Conservation (phyloP, 1,140 invertebrate species). For the Aleiodes sp. region DNA sequence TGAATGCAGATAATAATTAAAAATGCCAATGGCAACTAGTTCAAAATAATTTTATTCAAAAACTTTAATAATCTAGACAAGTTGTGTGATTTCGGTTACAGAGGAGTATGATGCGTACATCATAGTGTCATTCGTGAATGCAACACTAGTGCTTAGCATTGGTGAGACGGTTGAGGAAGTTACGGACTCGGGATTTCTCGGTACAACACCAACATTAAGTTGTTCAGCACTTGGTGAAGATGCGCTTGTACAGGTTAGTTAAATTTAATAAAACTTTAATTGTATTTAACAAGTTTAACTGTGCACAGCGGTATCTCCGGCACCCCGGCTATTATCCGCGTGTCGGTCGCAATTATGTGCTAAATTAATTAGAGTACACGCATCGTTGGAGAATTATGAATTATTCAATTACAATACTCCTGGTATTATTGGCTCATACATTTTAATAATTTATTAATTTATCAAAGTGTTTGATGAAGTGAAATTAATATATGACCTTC, state of each 20-base stretch:
- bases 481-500: neutral
- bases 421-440: slow-evolving; percentile 46
- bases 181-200: slow-evolving; percentile 98
- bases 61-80: slow-evolving; percentile 40
- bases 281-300: slow-evolving; percentile 14
- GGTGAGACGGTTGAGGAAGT: slow-evolving; percentile 99
- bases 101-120: slow-evolving; percentile 99
- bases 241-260: slow-evolving; percentile 90
- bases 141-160: slow-evolving; percentile 98
- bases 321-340: slow-evolving; percentile 51
- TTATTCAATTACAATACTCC: slow-evolving; percentile 40
- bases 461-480: neutral
- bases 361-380: slow-evolving; percentile 47
- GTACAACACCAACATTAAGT: slow-evolving; percentile 96
- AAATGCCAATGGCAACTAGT: neutral
- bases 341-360: slow-evolving; percentile 58
- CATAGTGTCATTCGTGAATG: slow-evolving; percentile 99
- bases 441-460: neutral
- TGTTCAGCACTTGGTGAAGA: slow-evolving; percentile 98
- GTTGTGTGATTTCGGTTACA: slow-evolving; percentile 74
- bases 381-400: slow-evolving; percentile 59
- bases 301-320: slow-evolving; percentile 61
- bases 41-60: slow-evolving; percentile 29
- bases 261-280: slow-evolving; percentile 12
- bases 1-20: neutral